Conservation (phyloP, 2,113 vertebrate species). For the Cyrtonyx montezumae region DNA sequence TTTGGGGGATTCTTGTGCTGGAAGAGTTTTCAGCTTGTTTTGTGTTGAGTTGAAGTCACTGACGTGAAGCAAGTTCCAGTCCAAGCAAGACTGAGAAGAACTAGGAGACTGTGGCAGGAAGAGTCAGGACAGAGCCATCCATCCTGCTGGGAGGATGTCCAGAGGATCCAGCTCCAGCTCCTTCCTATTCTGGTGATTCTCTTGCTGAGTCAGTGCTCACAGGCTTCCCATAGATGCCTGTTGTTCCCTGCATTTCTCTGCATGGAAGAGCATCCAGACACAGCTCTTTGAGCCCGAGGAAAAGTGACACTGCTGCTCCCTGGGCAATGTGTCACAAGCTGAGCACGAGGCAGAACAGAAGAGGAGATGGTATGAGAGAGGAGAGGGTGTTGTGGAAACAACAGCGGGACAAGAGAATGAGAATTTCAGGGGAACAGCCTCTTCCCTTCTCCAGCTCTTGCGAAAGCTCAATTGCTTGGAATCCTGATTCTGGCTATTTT, state of each 20-base stretch:
- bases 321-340: accelerated
- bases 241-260: not conserved
- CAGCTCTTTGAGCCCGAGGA: not conserved
- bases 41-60: not conserved
- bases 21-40: not conserved
- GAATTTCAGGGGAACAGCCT: not conserved
- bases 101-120: not conserved
- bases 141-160: not conserved
- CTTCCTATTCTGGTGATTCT: not conserved
- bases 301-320: not conserved
- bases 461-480: not conserved
- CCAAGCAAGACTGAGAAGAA: not conserved
- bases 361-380: not conserved
- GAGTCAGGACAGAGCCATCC: not conserved
- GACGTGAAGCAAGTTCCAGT: not conserved
- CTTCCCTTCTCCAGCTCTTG: not conserved
- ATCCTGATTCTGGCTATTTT: slow-evolving; percentile 26
- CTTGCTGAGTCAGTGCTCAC: not conserved
- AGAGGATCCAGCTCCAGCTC: not conserved
- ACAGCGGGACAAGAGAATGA: not conserved
- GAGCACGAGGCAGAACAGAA: not conserved
- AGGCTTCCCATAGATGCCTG: not conserved
- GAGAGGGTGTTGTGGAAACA: not conserved
- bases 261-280: not conserved
- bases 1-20: slow-evolving; percentile 12